Evolutionary conservation across 2,888 invertebrate species (phyloP), one percentile per base, ranked within the genome.

Genomic region (Cepaea hortensis): DNA sequence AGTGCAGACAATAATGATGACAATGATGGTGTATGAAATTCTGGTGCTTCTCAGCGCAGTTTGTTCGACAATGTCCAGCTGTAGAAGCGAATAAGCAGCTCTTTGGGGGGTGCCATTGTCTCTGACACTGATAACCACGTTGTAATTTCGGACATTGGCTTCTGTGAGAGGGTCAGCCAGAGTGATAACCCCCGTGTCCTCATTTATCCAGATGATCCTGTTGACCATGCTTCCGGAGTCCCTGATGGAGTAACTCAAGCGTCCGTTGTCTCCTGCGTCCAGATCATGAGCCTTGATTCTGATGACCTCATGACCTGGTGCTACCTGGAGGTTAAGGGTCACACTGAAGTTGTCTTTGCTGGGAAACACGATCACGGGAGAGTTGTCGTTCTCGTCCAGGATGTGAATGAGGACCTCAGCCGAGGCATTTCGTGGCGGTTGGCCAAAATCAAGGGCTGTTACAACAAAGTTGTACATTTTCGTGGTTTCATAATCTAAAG

Each of bases 1-100:
- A 83, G 87, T 83, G 72, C 89, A 88, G 23, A 89, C 88, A 80
- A 89, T 81, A 62, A 86, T 86, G 48, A 89, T 88, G 55, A 89
- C 89, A 77, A 89, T 89, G 72, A 86, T 84, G 65, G 85, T 86
- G 82, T 86, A 77, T 0, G 86, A 82, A 9, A 68, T 46, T 35
- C 13, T 23, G 13, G 70, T n/a, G 7, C 81, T 35, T 73, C 23
- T 70, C 9, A 2, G 9, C 70, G 85, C 81, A 0, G 79, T 62
- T 46, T 86, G 55, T 15, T 85, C 75, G 35, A 84, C 83, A 46
- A 89, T 85, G 3, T 89, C 87, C 5, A 89, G 82, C 7, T 82
- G 62, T 13, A 89, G 86, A 55, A 87, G 20, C 61, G 89, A 87
- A 55, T 87, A 87, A 18, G 88, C 82, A 46, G 83, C 86, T 20